Evolutionary conservation across 2,888 invertebrate genomes (phyloP), one percentile per base, ranked within the genome.

Genomic region (Yponomeuta plumbellus): DNA sequence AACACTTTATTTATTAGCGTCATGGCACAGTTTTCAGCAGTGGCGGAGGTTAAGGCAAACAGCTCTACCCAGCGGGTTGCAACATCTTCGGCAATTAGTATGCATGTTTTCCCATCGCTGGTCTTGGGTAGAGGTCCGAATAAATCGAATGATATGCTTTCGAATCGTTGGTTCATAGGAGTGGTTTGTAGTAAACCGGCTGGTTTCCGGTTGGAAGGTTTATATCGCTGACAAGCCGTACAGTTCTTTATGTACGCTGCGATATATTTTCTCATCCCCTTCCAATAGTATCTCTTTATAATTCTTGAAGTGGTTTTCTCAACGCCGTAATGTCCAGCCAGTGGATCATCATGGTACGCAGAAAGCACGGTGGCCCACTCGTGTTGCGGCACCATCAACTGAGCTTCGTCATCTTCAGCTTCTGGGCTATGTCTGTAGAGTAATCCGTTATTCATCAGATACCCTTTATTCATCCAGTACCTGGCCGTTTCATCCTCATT

Each of bases 151-250:
- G n/a, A n/a, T n/a, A n/a, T n/a, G n/a, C n/a, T n/a, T n/a, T n/a
- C n/a, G n/a, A n/a, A n/a, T n/a, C n/a, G n/a, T n/a, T n/a, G n/a
- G n/a, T n/a, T n/a, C n/a, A n/a, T n/a, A n/a, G n/a, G n/a, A n/a
- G n/a, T n/a, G n/a, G n/a, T n/a, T n/a, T n/a, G n/a, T n/a, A n/a
- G n/a, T n/a, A n/a, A n/a, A n/a, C n/a, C n/a, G n/a, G n/a, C n/a
- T n/a, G n/a, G n/a, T n/a, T n/a, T n/a, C n/a, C n/a, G n/a, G n/a
- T n/a, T n/a, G n/a, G n/a, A n/a, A n/a, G n/a, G n/a, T n/a, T n/a
- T n/a, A n/a, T n/a, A n/a, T 0, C 74, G 57, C 66, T 80, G 79
- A 66, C 80, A 83, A 13, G 72, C 66, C 0, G 70, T 17, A 56
- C 80, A 80, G 0, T 70, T 67, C 22, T 70, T 70, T 0, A 79